Percentiles rank a stretch among this genome's conserved stretches.
Evolutionary conservation across 2,888 invertebrate genomes (phyloP).

Genomic region (Pterostichus niger): DNA sequence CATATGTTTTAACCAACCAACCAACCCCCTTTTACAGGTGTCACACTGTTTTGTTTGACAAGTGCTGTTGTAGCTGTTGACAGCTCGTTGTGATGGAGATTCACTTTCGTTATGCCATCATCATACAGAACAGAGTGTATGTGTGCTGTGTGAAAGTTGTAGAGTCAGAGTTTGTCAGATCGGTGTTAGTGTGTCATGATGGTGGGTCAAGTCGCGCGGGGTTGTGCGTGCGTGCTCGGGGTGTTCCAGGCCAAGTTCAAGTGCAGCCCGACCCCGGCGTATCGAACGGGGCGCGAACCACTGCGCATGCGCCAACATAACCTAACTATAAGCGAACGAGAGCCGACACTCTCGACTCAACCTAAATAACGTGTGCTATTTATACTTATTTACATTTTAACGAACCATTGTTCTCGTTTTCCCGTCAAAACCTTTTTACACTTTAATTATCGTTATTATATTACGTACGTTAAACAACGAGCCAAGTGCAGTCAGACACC

Average conservation of each 20-base stretch:
- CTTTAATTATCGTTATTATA: too few species aligned
- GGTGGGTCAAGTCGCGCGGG: conserved; percentile 70
- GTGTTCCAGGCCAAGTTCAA: conserved; percentile 78
- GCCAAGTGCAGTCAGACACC: too few species aligned
- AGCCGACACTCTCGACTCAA: neutral
- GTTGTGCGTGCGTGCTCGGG: conserved; percentile 64
- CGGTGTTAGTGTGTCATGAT: conserved; percentile 73
- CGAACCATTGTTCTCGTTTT: conserved; percentile 53
- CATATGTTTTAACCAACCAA: neutral
- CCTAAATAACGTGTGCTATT: conserved; percentile 46
- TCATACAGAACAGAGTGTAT: neutral
- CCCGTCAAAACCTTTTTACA: neutral
- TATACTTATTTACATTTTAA: conserved; percentile 60
- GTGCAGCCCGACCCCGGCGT: conserved; percentile 72
- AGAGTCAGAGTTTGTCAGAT: neutral
- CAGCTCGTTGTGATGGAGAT: too few species aligned
- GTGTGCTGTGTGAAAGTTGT: neutral
- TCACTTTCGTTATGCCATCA: neutral
- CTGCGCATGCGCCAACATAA: conserved; percentile 49
- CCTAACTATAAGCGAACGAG: conserved; percentile 25
- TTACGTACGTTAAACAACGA: too few species aligned
- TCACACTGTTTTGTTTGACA: neutral
- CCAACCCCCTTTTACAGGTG: neutral
- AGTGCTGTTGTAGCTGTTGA: conserved; percentile 20
- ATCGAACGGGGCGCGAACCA: conserved; percentile 43